Base-by-base conservation (phyloP, 30 jellyfish, hydroid and myxozoan species). In the Catostylus mosaicus region DNA sequence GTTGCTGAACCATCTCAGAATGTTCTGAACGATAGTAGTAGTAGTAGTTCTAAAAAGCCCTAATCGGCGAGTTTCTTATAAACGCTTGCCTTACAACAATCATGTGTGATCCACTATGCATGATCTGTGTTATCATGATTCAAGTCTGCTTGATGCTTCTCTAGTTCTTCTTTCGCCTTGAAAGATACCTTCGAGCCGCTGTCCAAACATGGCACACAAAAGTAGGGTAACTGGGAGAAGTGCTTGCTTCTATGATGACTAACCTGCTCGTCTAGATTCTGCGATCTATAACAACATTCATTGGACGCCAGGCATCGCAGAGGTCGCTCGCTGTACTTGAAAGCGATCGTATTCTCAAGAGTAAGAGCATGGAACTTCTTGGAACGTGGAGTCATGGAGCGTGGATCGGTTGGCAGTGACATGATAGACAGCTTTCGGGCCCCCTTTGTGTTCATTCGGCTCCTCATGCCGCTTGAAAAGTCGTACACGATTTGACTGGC, bases 271-370 rank as follows among this genome's bases (percentile, higher is more conserved):
- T 79, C 67, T 16, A 6, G 34, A 14, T 82, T 79, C 63, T 79
- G 80, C n/a, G 89, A 79, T 23, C 89, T 50, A 30, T 62, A 79
- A 65, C 89, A 79, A 30, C 89, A 79, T 27, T 65, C 48, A 8
- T 60, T 3, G 50, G 51, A 77, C 1, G 50, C 89, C 36, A 79
- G 50, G 36, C 89, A 79, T 6, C 64, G 18, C 47, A 63, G 30
- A 19, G 82, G 89, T 43, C 69, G 50, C 36, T 79, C 89, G 23
- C 89, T 65, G 76, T 79, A 79, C n/a, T 67, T 62, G 33, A 79
- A 50, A 1, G 57, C 43, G 16, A 79, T 79, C 70, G 76, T 79
- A 29, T 79, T 79, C 50, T 79, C 75, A 0, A 35, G 47, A 50
- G 24, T 48, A 11, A 73, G 27, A 30, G 20, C 30, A 40, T 38